phyloP scores from a whole-genome alignment of 1,140 invertebrate species.

The Scaptomyza hsui region DNA sequence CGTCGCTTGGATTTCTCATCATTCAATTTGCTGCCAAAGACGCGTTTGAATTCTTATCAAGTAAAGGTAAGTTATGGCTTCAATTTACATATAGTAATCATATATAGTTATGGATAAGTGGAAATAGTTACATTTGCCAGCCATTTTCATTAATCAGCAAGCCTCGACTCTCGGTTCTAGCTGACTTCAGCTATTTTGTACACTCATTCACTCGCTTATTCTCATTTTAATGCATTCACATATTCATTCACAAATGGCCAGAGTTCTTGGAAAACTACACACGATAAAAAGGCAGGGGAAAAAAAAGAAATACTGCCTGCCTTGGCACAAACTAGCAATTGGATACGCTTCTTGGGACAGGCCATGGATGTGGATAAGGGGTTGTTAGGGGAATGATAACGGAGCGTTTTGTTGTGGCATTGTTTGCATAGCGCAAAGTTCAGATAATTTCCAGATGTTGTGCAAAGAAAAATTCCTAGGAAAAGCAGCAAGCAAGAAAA shows the following conservation, averaged over 20 bases:
- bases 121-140: slow-evolving; percentile 18
- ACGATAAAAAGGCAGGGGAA: slow-evolving; percentile 3
- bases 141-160: slow-evolving; percentile 30
- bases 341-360: slow-evolving; percentile 56
- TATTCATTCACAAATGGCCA: slow-evolving; percentile 64
- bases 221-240: slow-evolving; percentile 20
- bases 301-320: slow-evolving; percentile 58
- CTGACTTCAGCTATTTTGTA: slow-evolving; percentile 31
- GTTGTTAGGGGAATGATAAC: neutral
- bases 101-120: slow-evolving; percentile 1
- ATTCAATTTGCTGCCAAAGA: slow-evolving; percentile 96
- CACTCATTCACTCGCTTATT: slow-evolving; percentile 14
- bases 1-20: slow-evolving; percentile 96
- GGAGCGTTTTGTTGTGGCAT: slow-evolving; percentile 9
- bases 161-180: neutral
- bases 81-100: neutral
- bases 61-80: slow-evolving; percentile 92
- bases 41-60: slow-evolving; percentile 99
- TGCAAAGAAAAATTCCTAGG: slow-evolving; percentile 45
- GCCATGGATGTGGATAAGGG: slow-evolving; percentile 19
- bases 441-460: slow-evolving; percentile 74
- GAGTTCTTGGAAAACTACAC: slow-evolving; percentile 57
- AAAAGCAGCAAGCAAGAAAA: slow-evolving; percentile 47
- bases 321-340: slow-evolving; percentile 72
- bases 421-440: slow-evolving; percentile 43